Base-by-base conservation (phyloP, 2,888 invertebrate genomes). In the Prenolepis imparis region DNA sequence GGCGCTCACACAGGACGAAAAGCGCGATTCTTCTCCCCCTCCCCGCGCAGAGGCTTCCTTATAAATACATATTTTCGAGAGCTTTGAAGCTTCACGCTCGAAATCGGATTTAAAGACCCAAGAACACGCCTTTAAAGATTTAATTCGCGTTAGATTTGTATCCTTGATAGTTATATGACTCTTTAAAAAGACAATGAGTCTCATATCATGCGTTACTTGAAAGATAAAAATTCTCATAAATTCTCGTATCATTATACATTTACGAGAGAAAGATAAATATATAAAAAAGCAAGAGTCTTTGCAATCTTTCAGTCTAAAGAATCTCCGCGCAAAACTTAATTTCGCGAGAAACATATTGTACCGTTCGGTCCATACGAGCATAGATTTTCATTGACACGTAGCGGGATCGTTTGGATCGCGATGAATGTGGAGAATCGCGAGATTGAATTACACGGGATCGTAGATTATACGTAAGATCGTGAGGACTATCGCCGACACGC, bases 1-100 rank as follows among this genome's bases (percentile, higher is more conserved):
- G 84, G 88, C 84, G 81, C 85, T 87, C 89, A 88, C 87, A 90
- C 87, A 84, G 84, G 86, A 86, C 85, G 82, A 81, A 3, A 67
- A 41, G 57, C 64, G 32, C 61, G 55, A 32, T 18, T 59, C 57
- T n/a, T 48, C 12, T 18, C 44, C 3, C 15, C 11, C 28, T 18
- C 28, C n/a, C 12, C 28, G 44, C 44, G n/a, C 36, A n/a, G 68
- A 21, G 24, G 32, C 3, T 11, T 41, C 18, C 9, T 67, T 18
- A 11, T 1, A 28, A 68, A 3, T 28, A 36, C 5, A 52, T 32
- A 39, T 68, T 55, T 55, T 57, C 5, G 8, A n/a, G n/a, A 18
- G 44, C 48, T 52, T 32, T 52, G 48, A 4, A 15, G 4, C n/a
- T 21, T 52, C 12, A 8, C 12, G n/a, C 4, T 3, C 28, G 12